These are phyloP conservation scores for Botia kubotai DNA, from an alignment of 2,797 vertebrate genomes.

Conservation along the genomic window DNA sequence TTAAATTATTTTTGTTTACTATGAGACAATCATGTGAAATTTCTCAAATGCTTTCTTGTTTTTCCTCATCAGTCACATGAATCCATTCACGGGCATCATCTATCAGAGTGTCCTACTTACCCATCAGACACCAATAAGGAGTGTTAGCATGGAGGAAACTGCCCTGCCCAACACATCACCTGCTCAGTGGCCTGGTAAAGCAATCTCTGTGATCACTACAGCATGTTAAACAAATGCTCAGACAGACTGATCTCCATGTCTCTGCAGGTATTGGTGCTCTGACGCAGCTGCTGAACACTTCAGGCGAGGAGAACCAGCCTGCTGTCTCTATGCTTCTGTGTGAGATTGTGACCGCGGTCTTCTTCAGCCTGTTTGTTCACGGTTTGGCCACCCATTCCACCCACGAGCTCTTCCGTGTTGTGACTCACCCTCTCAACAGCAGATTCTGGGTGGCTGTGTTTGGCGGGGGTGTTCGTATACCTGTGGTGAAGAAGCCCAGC, in stretches of 20 bases:
- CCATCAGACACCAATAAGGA: slow-evolving; percentile 81
- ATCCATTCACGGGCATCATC: slow-evolving; percentile 92
- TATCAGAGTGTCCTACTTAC: slow-evolving; percentile 93
- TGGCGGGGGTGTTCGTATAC: slow-evolving; percentile 86
- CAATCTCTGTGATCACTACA: neutral
- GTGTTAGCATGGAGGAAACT: slow-evolving; percentile 87
- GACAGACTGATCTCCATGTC: neutral
- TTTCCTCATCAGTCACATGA: slow-evolving; percentile 83
- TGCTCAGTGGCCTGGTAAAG: slow-evolving; percentile 95
- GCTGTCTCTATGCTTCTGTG: slow-evolving; percentile 91
- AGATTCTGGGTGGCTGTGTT: slow-evolving; percentile 95
- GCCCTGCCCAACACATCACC: slow-evolving; percentile 90
- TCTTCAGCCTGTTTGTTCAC: slow-evolving; percentile 94
- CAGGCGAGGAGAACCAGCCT: slow-evolving; percentile 92
- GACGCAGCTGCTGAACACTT: slow-evolving; percentile 85
- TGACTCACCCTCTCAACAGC: slow-evolving; percentile 90
- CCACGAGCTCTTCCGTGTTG: slow-evolving; percentile 90
- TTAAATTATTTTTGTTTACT: neutral
- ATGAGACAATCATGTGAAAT: neutral
- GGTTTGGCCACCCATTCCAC: slow-evolving; percentile 95
- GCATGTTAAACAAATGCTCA: neutral
- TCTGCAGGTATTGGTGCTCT: slow-evolving; percentile 86
- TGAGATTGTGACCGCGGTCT: slow-evolving; percentile 94
- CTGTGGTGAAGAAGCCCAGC: slow-evolving; percentile 76
- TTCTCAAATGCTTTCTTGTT: neutral